Conservation (phyloP, 2,797 vertebrate species). For the Xenentodon cancila region DNA sequence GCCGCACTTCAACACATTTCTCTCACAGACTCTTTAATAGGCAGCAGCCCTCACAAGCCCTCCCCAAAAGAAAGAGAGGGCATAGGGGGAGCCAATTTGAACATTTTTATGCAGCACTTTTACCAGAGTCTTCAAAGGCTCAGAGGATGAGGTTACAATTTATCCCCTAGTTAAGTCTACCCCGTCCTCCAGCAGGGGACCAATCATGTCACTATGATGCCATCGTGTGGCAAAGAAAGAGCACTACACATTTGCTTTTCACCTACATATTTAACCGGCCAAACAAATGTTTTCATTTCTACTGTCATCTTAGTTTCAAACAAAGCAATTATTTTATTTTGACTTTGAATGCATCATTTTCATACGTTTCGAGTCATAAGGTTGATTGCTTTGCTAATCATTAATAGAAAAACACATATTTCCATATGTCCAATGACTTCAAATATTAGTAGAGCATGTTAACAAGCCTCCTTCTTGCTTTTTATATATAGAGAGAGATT, state of each 20-base stretch:
- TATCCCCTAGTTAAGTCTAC: conserved; percentile 65
- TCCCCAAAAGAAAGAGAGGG: conserved; percentile 52
- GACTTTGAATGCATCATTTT: too few relatives aligned
- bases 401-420: too few relatives aligned
- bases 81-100: conserved; percentile 33
- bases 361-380: too few relatives aligned
- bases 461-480: too few relatives aligned
- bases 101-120: conserved; percentile 63
- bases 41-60: conserved; percentile 70
- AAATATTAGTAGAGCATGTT: too few relatives aligned
- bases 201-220: conserved; percentile 66
- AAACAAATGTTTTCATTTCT: not conserved
- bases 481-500: too few relatives aligned
- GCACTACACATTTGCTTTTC: conserved; percentile 3
- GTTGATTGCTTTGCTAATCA: too few relatives aligned
- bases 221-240: conserved; percentile 60
- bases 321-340: too few relatives aligned
- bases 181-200: conserved; percentile 2
- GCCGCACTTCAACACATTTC: conserved; percentile 74
- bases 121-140: conserved; percentile 70
- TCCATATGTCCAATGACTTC: too few relatives aligned
- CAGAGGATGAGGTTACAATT: conserved; percentile 72
- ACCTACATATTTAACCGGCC: not conserved
- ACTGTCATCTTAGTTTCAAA: too few relatives aligned
- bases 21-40: conserved; percentile 76